Base-by-base conservation (phyloP, 2,113 vertebrate species). In the Podocnemis expansa region DNA sequence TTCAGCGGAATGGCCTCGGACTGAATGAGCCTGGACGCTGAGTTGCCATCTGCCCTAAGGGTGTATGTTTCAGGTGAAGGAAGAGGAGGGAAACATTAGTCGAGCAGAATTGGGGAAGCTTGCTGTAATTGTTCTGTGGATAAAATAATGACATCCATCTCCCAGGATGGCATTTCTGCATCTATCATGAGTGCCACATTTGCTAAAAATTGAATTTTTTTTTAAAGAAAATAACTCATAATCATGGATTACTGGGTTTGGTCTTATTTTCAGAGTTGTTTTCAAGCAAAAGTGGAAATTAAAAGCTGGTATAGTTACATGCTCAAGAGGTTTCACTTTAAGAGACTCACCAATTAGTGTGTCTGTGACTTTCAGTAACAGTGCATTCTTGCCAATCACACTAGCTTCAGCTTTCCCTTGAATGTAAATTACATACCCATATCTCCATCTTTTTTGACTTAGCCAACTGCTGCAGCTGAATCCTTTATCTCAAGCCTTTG, bases 361-460 rank as follows among this genome's bases (percentile, higher is more conserved):
- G 95, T 89, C 94, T 97, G 93, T 97, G 96, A 94, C 95, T 97
- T 96, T 96, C 31, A 91, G 96, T 79, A 96, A 90, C 82, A 58
- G 75, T 93, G 80, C 89, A 92, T 89, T 96, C 93, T 94, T 94
- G 95, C 94, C 95, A 96, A 60, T 96, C 79, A 88, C 70, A 86
- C 45, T 87, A 84, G 52, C 90, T 96, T 95, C 88, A 96, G 94
- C 92, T 96, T 96, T 96, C 88, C 88, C 95, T 97, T 82, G 78
- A 87, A 81, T 82, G 93, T 94, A 91, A 96, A 95, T 96, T 95
- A 88, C 76, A 94, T 87, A 84, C 34, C 75, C 91, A 90, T 38
- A 85, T 76, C 90, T 70, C 54, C 45, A 1, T 78, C 34, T 70
- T 51, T 54, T 81, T 38, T 81, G n/a, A 55, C 51, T 81, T 25